Percentiles rank a stretch among this genome's conserved stretches.
Evolutionary conservation across 2,113 vertebrate genomes (phyloP).

Genomic region (Petrocephalus zakoni): DNA sequence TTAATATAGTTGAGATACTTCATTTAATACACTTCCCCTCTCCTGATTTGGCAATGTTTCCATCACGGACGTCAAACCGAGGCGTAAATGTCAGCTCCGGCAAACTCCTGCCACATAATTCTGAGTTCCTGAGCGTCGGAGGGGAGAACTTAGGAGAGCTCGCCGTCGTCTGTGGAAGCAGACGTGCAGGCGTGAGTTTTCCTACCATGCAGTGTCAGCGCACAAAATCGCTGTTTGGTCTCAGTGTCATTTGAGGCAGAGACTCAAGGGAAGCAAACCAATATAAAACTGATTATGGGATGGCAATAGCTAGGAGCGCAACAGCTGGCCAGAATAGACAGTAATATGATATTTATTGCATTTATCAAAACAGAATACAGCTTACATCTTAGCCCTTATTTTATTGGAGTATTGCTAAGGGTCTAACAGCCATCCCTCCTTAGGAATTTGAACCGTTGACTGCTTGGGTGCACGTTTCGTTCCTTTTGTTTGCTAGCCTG

Average conservation of each 20-base stretch:
- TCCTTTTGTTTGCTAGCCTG: neutral
- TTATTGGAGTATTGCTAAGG: neutral
- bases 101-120: neutral
- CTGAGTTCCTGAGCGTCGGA: neutral
- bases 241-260: neutral
- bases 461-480: neutral
- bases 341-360: constrained; percentile 1
- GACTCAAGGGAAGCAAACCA: neutral
- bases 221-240: neutral
- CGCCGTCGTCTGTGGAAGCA: too few species aligned
- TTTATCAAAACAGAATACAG: neutral
- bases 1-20: neutral
- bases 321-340: neutral
- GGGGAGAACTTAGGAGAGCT: neutral
- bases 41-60: neutral
- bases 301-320: neutral
- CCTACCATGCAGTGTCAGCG: neutral
- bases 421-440: neutral
- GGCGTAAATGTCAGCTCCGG: neutral
- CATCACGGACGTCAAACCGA: neutral
- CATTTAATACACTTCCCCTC: neutral
- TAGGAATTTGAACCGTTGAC: neutral
- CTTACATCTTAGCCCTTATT: neutral
- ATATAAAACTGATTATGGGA: neutral
- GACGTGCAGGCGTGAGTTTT: neutral